phyloP scores from a whole-genome alignment of 2,888 invertebrate genomes.

The Erpobdella octoculata region DNA sequence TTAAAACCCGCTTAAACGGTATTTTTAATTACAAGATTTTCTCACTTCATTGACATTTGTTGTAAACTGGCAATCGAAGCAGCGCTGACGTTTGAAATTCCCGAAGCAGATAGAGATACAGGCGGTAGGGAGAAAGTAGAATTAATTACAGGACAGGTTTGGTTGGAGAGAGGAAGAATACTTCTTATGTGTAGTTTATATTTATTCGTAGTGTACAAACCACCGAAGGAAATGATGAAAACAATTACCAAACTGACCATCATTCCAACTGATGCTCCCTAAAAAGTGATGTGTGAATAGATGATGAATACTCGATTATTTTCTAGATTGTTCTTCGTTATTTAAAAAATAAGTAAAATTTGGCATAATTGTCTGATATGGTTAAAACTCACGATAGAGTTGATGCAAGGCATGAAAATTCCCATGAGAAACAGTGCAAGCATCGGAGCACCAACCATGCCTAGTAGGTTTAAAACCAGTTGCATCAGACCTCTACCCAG shows the following conservation, averaged over 20 bases:
- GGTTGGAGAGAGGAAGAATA: slow-evolving; percentile 14
- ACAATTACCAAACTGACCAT: slow-evolving; percentile 29
- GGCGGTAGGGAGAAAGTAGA: too few species aligned
- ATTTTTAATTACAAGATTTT: not conserved
- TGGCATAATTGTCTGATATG: not conserved
- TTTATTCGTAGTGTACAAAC: slow-evolving; percentile 20
- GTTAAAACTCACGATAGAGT: slow-evolving; percentile 29
- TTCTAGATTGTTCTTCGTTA: not conserved
- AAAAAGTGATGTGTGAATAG: not conserved
- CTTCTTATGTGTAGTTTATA: slow-evolving; percentile 14
- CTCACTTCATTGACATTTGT: not conserved
- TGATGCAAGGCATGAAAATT: slow-evolving; percentile 32
- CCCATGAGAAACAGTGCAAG: slow-evolving; percentile 32
- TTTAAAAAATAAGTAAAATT: not conserved
- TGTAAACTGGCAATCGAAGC: not conserved
- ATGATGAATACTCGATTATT: not conserved
- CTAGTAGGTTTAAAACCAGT: slow-evolving; percentile 44
- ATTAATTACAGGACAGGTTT: slow-evolving; percentile 7
- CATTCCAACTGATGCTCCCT: slow-evolving; percentile 32
- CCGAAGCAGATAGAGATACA: too few species aligned
- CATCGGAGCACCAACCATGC: slow-evolving; percentile 45
- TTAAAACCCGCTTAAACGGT: too few species aligned
- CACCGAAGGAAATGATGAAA: slow-evolving; percentile 30
- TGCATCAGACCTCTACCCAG: slow-evolving; percentile 38
- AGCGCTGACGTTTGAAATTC: too few species aligned